Conservation (phyloP, 2,113 vertebrate species). For the Tylochromis polylepis region DNA sequence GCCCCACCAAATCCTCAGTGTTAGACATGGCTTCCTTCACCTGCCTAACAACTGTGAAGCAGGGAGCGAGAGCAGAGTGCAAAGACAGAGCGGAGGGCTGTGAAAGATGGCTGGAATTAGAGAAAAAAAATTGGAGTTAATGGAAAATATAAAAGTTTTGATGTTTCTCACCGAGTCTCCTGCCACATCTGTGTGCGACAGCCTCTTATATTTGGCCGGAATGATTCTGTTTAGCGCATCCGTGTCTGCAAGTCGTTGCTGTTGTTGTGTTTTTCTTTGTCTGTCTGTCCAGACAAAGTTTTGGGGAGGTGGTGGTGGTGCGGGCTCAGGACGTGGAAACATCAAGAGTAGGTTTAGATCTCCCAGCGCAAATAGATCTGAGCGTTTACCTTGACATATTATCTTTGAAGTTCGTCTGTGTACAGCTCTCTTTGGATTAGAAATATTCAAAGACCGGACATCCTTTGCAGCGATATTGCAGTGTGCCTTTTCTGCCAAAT, state of each 20-base stretch:
- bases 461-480: background rate
- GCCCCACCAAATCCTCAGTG: slow-evolving; percentile 37
- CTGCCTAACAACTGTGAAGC: slow-evolving; percentile 45
- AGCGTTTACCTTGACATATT: slow-evolving; percentile 30
- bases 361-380: slow-evolving; percentile 4
- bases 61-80: background rate
- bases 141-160: background rate
- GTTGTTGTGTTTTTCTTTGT: background rate
- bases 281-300: background rate
- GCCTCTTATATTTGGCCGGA: background rate
- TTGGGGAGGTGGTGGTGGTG: background rate
- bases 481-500: background rate
- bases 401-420: slow-evolving; percentile 12
- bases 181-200: background rate
- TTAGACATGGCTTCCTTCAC: slow-evolving; percentile 49
- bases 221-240: background rate
- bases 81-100: background rate
- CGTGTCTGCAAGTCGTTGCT: background rate
- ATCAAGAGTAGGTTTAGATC: slow-evolving; percentile 37
- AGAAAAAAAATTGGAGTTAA: background rate
- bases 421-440: slow-evolving; percentile 10
- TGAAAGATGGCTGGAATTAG: background rate
- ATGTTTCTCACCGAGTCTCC: background rate
- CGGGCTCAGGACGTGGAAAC: background rate
- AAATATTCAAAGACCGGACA: slow-evolving; percentile 18